Evolutionary conservation across 1,140 invertebrate genomes (phyloP).

Genomic region (Ditylenchus dipsaci): DNA sequence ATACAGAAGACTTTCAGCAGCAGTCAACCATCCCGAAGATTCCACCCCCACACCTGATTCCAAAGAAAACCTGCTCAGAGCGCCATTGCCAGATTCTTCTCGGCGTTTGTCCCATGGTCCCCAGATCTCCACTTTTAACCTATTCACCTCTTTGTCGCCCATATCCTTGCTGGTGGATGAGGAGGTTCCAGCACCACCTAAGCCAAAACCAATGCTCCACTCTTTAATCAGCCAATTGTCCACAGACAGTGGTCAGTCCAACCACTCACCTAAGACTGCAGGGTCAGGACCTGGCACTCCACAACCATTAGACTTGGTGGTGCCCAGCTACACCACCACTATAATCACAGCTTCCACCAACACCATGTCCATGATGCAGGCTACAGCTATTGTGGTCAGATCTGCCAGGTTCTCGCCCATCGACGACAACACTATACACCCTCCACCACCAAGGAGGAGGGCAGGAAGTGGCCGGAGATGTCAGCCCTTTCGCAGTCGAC

Average conservation of each 20-base stretch:
- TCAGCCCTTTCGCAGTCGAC: no score
- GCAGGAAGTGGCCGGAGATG: no score
- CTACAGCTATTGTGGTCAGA: slow-evolving; percentile 5
- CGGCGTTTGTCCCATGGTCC: not conserved
- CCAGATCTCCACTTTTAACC: not conserved
- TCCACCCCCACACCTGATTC: not conserved
- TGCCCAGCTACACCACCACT: slow-evolving; percentile 7
- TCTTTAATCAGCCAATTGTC: not conserved
- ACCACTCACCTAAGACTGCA: no score
- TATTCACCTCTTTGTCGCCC: not conserved
- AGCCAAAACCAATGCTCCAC: not conserved
- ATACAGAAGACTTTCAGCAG: not conserved
- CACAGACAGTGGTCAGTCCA: not conserved
- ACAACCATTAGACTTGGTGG: not conserved
- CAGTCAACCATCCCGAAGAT: not conserved
- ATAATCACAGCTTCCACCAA: slow-evolving; percentile 2
- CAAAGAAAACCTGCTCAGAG: not conserved
- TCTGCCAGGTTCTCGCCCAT: slow-evolving; percentile 7
- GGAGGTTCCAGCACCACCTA: not conserved
- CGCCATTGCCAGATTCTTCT: not conserved
- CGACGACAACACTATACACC: not conserved
- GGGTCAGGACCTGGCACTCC: not conserved
- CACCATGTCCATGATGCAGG: not conserved
- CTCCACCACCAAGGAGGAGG: no score
- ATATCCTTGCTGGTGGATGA: slow-evolving; percentile 11